Conservation (phyloP, 1,140 invertebrate species). For the Macrocentrus cingulum region DNA sequence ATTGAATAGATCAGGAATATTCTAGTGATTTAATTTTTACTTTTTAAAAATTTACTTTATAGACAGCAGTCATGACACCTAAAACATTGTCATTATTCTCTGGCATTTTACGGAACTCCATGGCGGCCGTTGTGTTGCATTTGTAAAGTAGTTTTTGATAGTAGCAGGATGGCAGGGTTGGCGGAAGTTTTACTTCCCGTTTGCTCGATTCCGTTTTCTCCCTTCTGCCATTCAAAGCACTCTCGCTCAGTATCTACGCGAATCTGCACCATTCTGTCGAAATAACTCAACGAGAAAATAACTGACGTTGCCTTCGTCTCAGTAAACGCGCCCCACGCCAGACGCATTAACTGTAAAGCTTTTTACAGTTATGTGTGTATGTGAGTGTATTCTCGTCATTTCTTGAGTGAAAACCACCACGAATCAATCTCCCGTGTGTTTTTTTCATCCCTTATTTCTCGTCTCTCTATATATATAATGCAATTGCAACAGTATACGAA, state of each 20-base stretch:
- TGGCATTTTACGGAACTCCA: constrained; percentile 14
- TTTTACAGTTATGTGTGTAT: constrained; percentile 13
- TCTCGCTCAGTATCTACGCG: constrained; percentile 18
- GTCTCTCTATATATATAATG: constrained; percentile 1
- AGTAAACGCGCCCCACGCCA: neutral
- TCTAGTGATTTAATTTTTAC: too few species aligned
- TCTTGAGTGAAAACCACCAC: neutral
- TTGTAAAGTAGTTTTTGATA: constrained; percentile 51
- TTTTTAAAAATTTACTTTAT: too few species aligned
- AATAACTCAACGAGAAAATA: constrained; percentile 43
- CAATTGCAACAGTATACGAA: constrained; percentile 1
- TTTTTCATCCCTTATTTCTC: too few species aligned
- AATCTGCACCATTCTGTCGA: constrained; percentile 36
- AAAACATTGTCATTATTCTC: constrained; percentile 12
- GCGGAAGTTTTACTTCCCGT: constrained; percentile 32
- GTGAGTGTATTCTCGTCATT: too few species aligned
- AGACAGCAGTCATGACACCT: neutral
- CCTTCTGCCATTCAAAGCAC: constrained; percentile 2
- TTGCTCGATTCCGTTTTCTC: neutral
- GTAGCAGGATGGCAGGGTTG: constrained; percentile 34
- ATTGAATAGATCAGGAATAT: too few species aligned
- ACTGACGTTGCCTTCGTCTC: constrained; percentile 29
- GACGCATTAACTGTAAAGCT: constrained; percentile 15
- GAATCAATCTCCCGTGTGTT: too few species aligned
- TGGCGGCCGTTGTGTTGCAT: constrained; percentile 26